These are phyloP conservation scores for Auanema freiburgensis DNA, from an alignment of 2,888 invertebrate genomes.

Conservation along the genomic window DNA sequence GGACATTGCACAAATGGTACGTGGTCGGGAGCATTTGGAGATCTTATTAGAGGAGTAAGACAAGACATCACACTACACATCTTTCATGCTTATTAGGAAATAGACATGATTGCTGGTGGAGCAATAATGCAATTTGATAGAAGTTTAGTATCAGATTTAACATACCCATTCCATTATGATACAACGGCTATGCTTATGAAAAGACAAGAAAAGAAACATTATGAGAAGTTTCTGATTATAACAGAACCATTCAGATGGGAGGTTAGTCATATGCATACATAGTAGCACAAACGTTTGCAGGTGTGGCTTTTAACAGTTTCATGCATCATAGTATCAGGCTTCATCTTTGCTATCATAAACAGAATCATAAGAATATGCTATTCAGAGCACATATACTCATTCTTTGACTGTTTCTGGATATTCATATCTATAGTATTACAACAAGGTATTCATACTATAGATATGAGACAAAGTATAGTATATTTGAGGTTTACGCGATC, in stretches of 20 bases:
- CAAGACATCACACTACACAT: neutral
- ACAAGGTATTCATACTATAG: slow-evolving; percentile 38
- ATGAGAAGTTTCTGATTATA: slow-evolving; percentile 52
- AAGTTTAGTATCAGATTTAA: slow-evolving; percentile 57
- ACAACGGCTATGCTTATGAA: slow-evolving; percentile 49
- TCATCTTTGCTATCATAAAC: slow-evolving; percentile 41
- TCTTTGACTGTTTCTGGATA: slow-evolving; percentile 51
- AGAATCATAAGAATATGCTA: slow-evolving; percentile 25
- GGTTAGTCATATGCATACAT: too few species aligned
- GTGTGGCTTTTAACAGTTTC: slow-evolving; percentile 44
- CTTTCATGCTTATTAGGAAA: slow-evolving; percentile 35
- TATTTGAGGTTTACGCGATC: slow-evolving; percentile 47
- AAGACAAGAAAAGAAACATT: slow-evolving; percentile 48
- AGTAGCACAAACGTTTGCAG: slow-evolving; percentile 11
- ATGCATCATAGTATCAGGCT: slow-evolving; percentile 52
- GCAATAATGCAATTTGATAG: slow-evolving; percentile 57
- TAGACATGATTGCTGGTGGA: slow-evolving; percentile 57
- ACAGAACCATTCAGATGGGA: slow-evolving; percentile 43
- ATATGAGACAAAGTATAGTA: neutral
- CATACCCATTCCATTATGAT: slow-evolving; percentile 59
- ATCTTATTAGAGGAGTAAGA: slow-evolving; percentile 38
- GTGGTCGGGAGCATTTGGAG: slow-evolving; percentile 56
- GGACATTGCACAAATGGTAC: slow-evolving; percentile 45
- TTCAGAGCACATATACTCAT: slow-evolving; percentile 37
- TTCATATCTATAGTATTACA: slow-evolving; percentile 57